Evolutionary conservation across 2,113 vertebrate species (phyloP), one percentile per base, ranked within the genome.

Genomic region (Heteronetta atricapilla): DNA sequence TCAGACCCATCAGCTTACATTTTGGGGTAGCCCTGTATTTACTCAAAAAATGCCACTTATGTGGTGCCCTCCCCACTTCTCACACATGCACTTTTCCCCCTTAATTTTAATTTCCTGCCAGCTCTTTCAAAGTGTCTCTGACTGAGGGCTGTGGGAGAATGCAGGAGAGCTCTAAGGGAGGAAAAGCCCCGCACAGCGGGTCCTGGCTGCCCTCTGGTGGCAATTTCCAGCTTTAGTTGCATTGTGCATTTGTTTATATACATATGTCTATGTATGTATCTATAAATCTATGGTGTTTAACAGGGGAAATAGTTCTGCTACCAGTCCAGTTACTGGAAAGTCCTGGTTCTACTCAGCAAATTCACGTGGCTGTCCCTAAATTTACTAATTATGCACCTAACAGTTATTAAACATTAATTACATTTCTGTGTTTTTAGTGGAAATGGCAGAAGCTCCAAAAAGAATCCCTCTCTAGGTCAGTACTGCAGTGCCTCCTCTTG

Each of bases 261-360:
- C 2, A 3, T 3, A 4, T 16, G 3, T 58, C 29, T 4, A 8
- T 12, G 4, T 3, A 1, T n/a, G 0, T 10, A 14, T 5, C 10
- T 3, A 5, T 17, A 5, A 89, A 91, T 15, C 11, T 2, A n/a
- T 76, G 29, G 3, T 11, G 9, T 10, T 17, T 36, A n/a, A 18
- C 9, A 16, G 63, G 50, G 44, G 36, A 26, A n/a, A 4, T 13
- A 16, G 22, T 62, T 74, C 76, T 88, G 31, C 44, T 2, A 0
- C 7, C 55, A 66, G 14, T 62, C 59, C 25, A 42, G 16, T 38
- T 77, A 44, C 28, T 89, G 40, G 66, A 66, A 52, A 4, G 8
- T 59, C 46, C 25, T 33, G 31, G 38, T 13, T 52, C 31, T 53
- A 1, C 25, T 80, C 2, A 2, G 44, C 21, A 50, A 52, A 59